Conservation (phyloP, 2,888 invertebrate genomes). For the Danaus chrysippus region DNA sequence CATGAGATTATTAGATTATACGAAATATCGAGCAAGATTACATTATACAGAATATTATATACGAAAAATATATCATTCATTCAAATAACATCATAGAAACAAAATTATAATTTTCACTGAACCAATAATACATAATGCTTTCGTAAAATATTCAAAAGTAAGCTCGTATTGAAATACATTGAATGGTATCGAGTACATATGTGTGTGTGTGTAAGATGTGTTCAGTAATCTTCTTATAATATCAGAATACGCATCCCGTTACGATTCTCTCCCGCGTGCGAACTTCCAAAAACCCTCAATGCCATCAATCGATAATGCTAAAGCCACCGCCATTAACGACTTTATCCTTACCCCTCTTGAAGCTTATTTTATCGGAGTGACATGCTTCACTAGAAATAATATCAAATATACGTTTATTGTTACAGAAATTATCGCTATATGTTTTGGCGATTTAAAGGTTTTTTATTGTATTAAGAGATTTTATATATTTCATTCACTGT, state of each 20-base stretch:
- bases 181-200: not conserved
- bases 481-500: too few species aligned
- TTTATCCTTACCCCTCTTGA: constrained; percentile 53
- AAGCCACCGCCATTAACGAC: constrained; percentile 58
- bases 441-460: too few species aligned
- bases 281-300: constrained; percentile 60
- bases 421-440: not conserved
- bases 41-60: too few species aligned
- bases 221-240: constrained; percentile 61
- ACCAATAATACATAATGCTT: not conserved
- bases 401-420: constrained; percentile 20
- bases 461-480: too few species aligned
- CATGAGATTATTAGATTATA: too few species aligned
- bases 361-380: constrained; percentile 26
- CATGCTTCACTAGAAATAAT: constrained; percentile 17
- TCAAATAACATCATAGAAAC: too few species aligned
- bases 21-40: too few species aligned
- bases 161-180: not conserved
- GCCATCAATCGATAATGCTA: constrained; percentile 63
- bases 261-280: constrained; percentile 66
- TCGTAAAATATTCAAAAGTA: not conserved
- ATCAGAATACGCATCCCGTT: constrained; percentile 60
- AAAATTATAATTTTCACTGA: too few species aligned
- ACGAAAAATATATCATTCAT: too few species aligned
- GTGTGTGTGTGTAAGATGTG: constrained; percentile 11